Evolutionary conservation across 2,797 vertebrate species (phyloP).

Genomic region (Acrossocheilus fasciatus): DNA sequence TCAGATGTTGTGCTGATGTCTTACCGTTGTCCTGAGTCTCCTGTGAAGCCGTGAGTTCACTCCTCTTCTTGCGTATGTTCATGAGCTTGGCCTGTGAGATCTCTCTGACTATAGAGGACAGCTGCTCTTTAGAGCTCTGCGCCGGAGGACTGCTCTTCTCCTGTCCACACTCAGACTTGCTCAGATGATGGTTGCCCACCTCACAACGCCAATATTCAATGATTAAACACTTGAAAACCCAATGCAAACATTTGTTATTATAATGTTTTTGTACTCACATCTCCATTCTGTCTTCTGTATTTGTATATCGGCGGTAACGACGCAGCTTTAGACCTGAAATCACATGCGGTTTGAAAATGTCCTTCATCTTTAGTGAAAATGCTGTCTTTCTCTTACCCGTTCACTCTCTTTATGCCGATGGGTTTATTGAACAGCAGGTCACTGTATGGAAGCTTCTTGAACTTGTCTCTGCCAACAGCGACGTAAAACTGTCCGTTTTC

Average conservation of each 20-base stretch:
- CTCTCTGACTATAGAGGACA: constrained; percentile 75
- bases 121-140: constrained; percentile 76
- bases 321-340: constrained; percentile 86
- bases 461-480: constrained; percentile 92
- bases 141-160: constrained; percentile 77
- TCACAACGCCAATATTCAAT: constrained; percentile 43
- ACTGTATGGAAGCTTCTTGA: constrained; percentile 90
- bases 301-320: constrained; percentile 88
- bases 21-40: constrained; percentile 78
- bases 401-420: constrained; percentile 76
- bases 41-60: constrained; percentile 69
- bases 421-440: constrained; percentile 89
- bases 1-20: constrained; percentile 4
- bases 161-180: constrained; percentile 82
- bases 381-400: constrained; percentile 80
- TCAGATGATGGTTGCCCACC: constrained; percentile 76
- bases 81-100: constrained; percentile 78
- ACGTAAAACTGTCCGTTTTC: constrained; percentile 95
- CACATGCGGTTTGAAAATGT: not conserved
- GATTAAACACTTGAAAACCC: not conserved
- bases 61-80: constrained; percentile 77
- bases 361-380: not conserved
- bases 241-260: not conserved
- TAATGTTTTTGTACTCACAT: constrained; percentile 82
- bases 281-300: constrained; percentile 88